Evolutionary conservation across 2,888 invertebrate genomes (phyloP), one percentile per base, ranked within the genome.

Genomic region (Cataglyphis altisquamis): DNA sequence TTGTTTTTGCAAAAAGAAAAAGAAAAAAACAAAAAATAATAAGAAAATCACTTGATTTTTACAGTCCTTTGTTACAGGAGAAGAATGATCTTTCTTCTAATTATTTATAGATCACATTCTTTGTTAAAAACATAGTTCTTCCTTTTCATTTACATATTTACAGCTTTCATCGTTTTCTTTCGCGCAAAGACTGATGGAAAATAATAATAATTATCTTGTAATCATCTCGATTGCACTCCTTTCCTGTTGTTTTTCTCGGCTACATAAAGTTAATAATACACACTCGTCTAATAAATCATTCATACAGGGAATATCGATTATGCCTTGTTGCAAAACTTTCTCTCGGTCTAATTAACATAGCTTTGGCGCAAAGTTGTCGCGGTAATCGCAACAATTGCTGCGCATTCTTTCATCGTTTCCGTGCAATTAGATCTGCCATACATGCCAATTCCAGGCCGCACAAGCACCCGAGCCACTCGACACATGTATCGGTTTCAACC

Each of bases 401-500:
- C 29, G 36, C 32, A 15, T 45, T 60, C 72, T 85, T 83, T 84
- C 55, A 70, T 89, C 84, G 87, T 84, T 91, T 90, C 88, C 89
- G 84, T 88, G 89, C 88, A 91, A 91, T 91, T 89, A 90, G 84
- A 87, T 86, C 82, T 72, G 48, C 83, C 84, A 87, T 12, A 25
- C 6, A 66, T n/a, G 84, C 81, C 89, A 87, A 85, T 88, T 87
- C 83, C 87, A 84, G 87, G 82, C 9, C 12, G n/a, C 84, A 83
- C 83, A 70, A 87, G 85, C 82, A 82, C 64, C 88, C 70, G 41
- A 57, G 84, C 60, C 88, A 91, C 92, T 93, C 82, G 86, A 90
- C 90, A 90, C 89, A 91, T 92, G 93, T 93, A 92, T 93, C 92
- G 87, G 86, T 91, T 93, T 93, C 92, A 86, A 82, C 92, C 93